phyloP scores from a whole-genome alignment of 2,888 invertebrate genomes.

The Drosophila rellima region DNA sequence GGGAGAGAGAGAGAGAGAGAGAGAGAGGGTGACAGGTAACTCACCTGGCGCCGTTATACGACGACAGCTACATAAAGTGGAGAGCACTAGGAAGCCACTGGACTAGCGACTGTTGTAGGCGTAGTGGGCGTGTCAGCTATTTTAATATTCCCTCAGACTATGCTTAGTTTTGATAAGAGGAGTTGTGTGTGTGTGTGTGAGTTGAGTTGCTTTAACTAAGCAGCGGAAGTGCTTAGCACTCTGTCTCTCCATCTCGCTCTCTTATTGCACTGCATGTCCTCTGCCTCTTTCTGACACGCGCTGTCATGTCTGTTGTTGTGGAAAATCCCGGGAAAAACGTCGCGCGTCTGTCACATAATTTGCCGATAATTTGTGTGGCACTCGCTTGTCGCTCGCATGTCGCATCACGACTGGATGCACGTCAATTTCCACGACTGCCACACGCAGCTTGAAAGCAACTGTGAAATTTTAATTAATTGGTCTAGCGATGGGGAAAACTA shows the following conservation, averaged over 20 bases:
- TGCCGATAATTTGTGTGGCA: constrained; percentile 52
- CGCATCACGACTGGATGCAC: constrained; percentile 21
- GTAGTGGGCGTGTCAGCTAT: constrained; percentile 47
- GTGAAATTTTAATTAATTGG: constrained; percentile 53
- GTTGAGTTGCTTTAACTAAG: constrained; percentile 47
- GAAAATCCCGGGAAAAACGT: constrained; percentile 59
- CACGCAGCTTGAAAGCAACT: constrained; percentile 34
- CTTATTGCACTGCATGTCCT: neutral
- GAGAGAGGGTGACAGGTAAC: constrained; percentile 9
- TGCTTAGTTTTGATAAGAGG: constrained; percentile 49
- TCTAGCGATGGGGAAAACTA: constrained; percentile 5
- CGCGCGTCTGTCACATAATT: constrained; percentile 54
- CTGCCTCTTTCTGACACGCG: neutral
- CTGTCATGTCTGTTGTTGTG: constrained; percentile 65
- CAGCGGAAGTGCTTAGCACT: constrained; percentile 60
- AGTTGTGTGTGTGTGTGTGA: constrained; percentile 15
- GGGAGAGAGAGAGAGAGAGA: neutral
- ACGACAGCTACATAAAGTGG: constrained; percentile 31
- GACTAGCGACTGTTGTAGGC: constrained; percentile 15
- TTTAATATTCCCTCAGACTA: constrained; percentile 48
- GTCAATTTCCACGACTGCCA: constrained; percentile 11
- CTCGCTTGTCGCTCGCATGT: constrained; percentile 28
- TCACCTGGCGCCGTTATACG: constrained; percentile 39
- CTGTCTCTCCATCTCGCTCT: neutral
- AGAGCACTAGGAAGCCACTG: constrained; percentile 21